A percentile compares a stretch with the other conserved stretches of the same genome.
These are phyloP conservation scores for Spinibarbus caldwelli DNA, from an alignment of 2,797 vertebrate genomes.

Conservation along the genomic window DNA sequence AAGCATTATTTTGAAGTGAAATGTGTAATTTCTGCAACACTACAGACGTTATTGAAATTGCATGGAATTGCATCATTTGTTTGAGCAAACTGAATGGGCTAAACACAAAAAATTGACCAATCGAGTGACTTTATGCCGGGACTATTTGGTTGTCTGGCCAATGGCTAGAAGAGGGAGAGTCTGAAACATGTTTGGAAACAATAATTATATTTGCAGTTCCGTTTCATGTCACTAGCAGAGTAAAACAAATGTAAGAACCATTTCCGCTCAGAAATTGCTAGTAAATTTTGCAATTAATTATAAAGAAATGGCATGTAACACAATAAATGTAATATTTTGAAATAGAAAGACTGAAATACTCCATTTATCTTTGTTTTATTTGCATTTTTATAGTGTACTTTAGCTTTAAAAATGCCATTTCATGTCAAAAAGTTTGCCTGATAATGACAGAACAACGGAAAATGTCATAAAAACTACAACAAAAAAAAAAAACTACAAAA, in stretches of 20 bases:
- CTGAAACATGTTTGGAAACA: neutral
- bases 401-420: neutral
- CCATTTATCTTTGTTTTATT: neutral
- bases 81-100: neutral
- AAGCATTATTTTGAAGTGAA: neutral
- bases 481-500: too few relatives aligned
- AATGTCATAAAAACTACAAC: neutral
- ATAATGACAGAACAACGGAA: neutral
- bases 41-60: neutral
- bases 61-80: neutral
- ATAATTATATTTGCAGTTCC: neutral
- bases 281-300: neutral
- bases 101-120: neutral
- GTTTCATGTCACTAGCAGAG: neutral
- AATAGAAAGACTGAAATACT: neutral
- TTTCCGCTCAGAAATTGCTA: neutral
- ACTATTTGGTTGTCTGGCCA: neutral
- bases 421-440: neutral
- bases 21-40: neutral
- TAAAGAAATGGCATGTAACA: neutral
- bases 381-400: neutral
- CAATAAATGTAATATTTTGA: neutral
- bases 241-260: neutral
- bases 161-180: neutral
- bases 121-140: neutral